Percentiles rank a stretch among this genome's conserved stretches.
Evolutionary conservation across 2,888 invertebrate genomes (phyloP).

Genomic region (Heliconius ismenius): DNA sequence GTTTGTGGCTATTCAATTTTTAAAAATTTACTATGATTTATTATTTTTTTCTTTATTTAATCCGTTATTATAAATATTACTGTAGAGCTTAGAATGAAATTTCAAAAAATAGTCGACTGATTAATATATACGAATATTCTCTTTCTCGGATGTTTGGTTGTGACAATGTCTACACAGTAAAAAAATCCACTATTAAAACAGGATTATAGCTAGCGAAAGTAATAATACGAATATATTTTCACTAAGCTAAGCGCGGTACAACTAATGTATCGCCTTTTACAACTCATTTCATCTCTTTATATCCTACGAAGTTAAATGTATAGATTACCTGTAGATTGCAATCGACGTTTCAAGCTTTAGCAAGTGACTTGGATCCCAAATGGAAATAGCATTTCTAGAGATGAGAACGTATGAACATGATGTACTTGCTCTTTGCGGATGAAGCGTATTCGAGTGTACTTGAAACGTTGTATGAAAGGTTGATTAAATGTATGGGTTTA

Average conservation of each 20-base stretch:
- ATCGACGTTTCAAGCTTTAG: constrained; percentile 15
- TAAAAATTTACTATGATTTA: constrained; percentile 33
- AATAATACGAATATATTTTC: no score
- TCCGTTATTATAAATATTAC: not conserved
- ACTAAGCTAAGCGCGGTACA: no score
- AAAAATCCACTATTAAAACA: no score
- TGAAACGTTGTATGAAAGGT: not conserved
- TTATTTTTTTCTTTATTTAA: constrained; percentile 1
- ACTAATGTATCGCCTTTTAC: no score
- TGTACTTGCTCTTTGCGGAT: not conserved
- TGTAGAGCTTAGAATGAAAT: no score
- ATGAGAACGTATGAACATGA: constrained; percentile 16
- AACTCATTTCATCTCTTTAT: constrained; percentile 12
- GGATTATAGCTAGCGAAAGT: no score
- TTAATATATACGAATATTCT: no score
- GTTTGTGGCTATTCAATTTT: constrained; percentile 42
- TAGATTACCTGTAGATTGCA: constrained; percentile 10
- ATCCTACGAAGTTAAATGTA: not conserved
- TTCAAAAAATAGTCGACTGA: no score
- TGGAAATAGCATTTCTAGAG: constrained; percentile 22
- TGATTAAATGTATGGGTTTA: not conserved
- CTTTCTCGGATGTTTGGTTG: no score
- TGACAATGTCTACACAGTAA: no score
- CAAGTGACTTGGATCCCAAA: constrained; percentile 16
- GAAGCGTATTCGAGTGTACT: constrained; percentile 2